These are phyloP conservation scores for Neuroscelio doddi DNA, from an alignment of 2,888 invertebrate species.

Conservation along the genomic window DNA sequence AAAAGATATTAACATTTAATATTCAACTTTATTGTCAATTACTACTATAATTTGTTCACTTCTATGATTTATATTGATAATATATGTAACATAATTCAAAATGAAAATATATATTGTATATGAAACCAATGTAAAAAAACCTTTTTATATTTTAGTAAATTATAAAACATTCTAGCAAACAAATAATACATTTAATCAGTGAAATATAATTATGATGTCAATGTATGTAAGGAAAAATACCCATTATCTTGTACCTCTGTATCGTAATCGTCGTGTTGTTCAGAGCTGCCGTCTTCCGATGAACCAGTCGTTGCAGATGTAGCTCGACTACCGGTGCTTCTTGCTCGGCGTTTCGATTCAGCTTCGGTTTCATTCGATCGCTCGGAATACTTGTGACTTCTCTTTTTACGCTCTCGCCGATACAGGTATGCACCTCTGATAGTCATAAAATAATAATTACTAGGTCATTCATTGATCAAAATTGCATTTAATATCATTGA, in stretches of 20 bases:
- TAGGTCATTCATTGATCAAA: no score
- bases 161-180: neutral
- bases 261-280: conserved; percentile 71
- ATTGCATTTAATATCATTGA: no score
- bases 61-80: no score
- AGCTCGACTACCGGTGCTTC: conserved; percentile 68
- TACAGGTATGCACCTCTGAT: conserved; percentile 83
- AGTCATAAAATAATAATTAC: no score
- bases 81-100: no score
- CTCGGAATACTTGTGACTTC: conserved; percentile 73
- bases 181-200: neutral
- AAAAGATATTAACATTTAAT: no score
- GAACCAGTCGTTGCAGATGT: conserved; percentile 74
- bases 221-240: no score
- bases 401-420: conserved; percentile 83
- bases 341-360: conserved; percentile 64
- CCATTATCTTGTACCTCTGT: conserved; percentile 64
- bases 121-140: no score
- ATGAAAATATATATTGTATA: no score
- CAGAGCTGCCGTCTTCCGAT: conserved; percentile 84
- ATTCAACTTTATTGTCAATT: no score
- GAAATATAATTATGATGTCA: neutral
- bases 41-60: no score
- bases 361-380: conserved; percentile 65
- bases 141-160: no score